phyloP scores from a whole-genome alignment of 2,113 vertebrate genomes.

The Cichladusa arquata region DNA sequence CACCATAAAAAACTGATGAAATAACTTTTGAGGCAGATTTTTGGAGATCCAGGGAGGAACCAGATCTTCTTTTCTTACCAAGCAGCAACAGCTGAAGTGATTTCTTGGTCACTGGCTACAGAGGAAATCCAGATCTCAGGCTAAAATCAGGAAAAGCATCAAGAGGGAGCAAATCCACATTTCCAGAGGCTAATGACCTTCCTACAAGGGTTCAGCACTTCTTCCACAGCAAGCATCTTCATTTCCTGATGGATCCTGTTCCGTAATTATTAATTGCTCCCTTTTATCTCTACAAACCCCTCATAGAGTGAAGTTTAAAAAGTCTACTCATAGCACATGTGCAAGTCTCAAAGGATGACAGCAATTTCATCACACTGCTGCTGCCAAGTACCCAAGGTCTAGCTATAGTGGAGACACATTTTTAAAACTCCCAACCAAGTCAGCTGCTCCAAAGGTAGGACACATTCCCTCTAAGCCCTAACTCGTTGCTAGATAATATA shows the following conservation, averaged over 20 bases:
- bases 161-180: background rate
- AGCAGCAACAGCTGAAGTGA: background rate
- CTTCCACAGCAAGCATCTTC: background rate
- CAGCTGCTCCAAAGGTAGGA: slow-evolving; percentile 47
- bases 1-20: background rate
- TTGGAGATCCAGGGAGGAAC: background rate
- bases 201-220: background rate
- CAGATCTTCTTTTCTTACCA: background rate
- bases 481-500: slow-evolving; percentile 47
- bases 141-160: background rate
- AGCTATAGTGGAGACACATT: background rate
- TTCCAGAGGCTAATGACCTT: background rate
- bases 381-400: background rate
- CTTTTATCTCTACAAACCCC: background rate
- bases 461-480: slow-evolving; percentile 27
- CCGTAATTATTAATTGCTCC: background rate
- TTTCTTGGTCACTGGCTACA: background rate
- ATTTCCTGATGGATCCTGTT: background rate
- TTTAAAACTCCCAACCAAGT: background rate
- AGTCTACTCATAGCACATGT: background rate
- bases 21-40: background rate
- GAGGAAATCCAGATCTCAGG: background rate
- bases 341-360: background rate
- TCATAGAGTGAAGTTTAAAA: background rate
- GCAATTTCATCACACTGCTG: background rate